Base-by-base conservation (phyloP, 2,797 vertebrate genomes). In the Epinephelus coioides region DNA sequence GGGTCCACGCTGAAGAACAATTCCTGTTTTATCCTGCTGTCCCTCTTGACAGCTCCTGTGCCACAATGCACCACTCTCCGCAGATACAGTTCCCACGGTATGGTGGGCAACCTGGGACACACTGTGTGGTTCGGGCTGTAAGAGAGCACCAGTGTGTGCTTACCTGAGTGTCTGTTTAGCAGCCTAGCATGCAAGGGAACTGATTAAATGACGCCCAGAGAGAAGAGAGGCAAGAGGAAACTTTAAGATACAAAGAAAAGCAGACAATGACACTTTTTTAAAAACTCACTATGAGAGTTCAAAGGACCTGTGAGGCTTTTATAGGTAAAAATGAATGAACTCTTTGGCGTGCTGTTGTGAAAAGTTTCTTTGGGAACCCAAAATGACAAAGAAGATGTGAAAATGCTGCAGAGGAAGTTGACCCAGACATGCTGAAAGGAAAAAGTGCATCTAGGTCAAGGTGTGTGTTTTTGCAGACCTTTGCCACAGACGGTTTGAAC, bases 1-100 rank as follows among this genome's bases (percentile, higher is more conserved):
- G 82, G 82, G 82, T 83, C 72, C 68, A 69, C 77, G 82, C 81
- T 12, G 38, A 79, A 34, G 84, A 80, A 93, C 91, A 92, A 88
- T 93, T 89, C 81, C 46, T 66, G 86, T 88, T 92, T 87, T 89
- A 90, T 89, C 76, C 81, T 5, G 18, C 71, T 73, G 74, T 89
- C 85, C 80, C 90, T 81, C 70, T 70, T 74, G 81, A 85, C 74
- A 57, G 74, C 81, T 87, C 78, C 63, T 65, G 68, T 69, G 51
- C 76, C 69, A 90, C 92, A 92, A 89, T 91, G 82, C 30, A 11
- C 72, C 55, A 62, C 73, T 87, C 78, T 85, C 71, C 44, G 7
- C 44, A 3, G 64, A 76, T 25, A 73, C 74, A 21, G 85, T 95
- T 94, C 94, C 93, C 94, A 94, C 93, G 90, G 77, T 90, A 60